These are phyloP conservation scores for Brenthis ino DNA, from an alignment of 2,888 invertebrate species.

Conservation along the genomic window DNA sequence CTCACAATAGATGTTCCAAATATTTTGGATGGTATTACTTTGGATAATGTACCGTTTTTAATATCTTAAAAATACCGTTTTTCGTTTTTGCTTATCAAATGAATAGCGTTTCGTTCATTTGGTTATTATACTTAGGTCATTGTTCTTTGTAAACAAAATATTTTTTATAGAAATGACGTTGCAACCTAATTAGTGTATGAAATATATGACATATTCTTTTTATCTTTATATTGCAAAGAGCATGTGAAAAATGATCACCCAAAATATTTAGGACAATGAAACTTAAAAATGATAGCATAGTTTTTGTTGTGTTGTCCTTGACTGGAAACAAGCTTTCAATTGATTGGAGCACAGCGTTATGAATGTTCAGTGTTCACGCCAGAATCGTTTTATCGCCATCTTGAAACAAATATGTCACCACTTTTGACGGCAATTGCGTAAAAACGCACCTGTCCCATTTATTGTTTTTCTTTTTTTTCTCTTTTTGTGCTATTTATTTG, in stretches of 20 bases:
- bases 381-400: constrained; percentile 28
- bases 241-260: constrained; percentile 34
- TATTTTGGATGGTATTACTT: constrained; percentile 38
- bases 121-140: background rate
- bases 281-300: constrained; percentile 47
- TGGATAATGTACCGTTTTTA: background rate
- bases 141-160: background rate
- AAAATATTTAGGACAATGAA: constrained; percentile 44
- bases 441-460: constrained; percentile 55
- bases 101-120: background rate
- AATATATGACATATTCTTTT: background rate
- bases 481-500: constrained; percentile 62
- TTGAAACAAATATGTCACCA: constrained; percentile 28
- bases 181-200: background rate
- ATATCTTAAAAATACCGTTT: background rate
- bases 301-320: constrained; percentile 76
- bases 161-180: background rate
- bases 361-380: constrained; percentile 34
- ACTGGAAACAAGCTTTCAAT: constrained; percentile 45
- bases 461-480: constrained; percentile 56
- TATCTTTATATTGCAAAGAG: background rate
- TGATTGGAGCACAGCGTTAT: constrained; percentile 33
- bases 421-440: constrained; percentile 19
- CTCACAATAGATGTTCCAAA: constrained; percentile 48
- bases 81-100: background rate